Base-by-base conservation (phyloP, 2,797 vertebrate species). In the Pitangus sulphuratus region DNA sequence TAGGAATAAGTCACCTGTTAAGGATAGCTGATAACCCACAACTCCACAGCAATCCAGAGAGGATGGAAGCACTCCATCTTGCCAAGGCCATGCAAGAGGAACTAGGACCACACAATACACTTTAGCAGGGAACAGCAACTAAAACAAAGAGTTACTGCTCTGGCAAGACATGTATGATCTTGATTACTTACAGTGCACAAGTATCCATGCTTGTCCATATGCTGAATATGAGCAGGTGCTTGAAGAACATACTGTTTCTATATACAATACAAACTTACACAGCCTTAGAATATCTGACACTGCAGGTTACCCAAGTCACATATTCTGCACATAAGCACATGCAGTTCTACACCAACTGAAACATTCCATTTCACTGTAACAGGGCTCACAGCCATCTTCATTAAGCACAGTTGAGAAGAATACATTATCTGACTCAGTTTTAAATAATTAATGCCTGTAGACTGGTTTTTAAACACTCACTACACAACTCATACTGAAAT, bases 301-400 rank as follows among this genome's bases (percentile, higher is more conserved):
- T 25, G 42, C 15, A 57, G 20, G 47, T 48, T 56, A 79, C 31
- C 39, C 2, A 51, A 60, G 18, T 30, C 35, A 28, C 15, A 12
- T 1, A 3, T 26, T 39, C 25, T 1, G 5, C 2, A 3, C 7
- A 25, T n/a, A 56, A 87, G 31, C 31, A 79, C 26, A 48, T 3
- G 3, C 7, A 48, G 39, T 20, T 19, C 53, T 39, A 5, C 33
- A 6, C 3, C 5, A 15, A 80, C 0, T 47, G 71, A 72, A 80
- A 60, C 26, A n/a, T 10, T n/a, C 9, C 26, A 14, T 62, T 44
- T 53, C 65, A 44, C 71, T 13, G 8, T 26, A 60, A 31, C 37
- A 40, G 13, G 15, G 35, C 48, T 79, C 9, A n/a, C 5, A 11
- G 30, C 2, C 22, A 45, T 54, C 80, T 54, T 56, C 35, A 79